Base-by-base conservation (phyloP, 2,113 vertebrate species). In the Zosterops pallidus region DNA sequence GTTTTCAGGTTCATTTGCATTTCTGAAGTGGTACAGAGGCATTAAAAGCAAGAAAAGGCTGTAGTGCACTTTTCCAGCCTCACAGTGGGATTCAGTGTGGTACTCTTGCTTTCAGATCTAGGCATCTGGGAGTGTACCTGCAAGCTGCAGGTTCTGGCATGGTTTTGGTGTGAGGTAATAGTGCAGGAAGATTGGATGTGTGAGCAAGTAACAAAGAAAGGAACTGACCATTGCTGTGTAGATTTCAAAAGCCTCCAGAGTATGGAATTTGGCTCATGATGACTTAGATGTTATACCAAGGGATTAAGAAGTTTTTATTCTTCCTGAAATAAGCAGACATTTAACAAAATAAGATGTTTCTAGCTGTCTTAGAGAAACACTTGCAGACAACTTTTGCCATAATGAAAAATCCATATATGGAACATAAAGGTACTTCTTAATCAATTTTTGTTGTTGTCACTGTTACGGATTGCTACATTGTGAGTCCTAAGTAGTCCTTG, bases 61-160 rank as follows among this genome's bases (percentile, higher is more conserved):
- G 23, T 35, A 67, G 19, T 24, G 6, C 12, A 5, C 44, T 77
- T 41, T 65, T 67, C 39, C 17, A 80, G 8, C 26, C 20, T 47
- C 4, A 1, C 1, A 1, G 19, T 0, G 56, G n/a, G 33, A 70
- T 70, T 77, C 16, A n/a, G 0, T 22, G 21, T 3, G 3, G 24
- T 39, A 49, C 12, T 46, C 28, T 64, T 1, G 1, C n/a, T 94
- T 89, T 89, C 3, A 2, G 33, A 39, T 21, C 44, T 33, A 52
- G 49, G 37, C 1, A 0, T 42, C 42, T 2, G 2, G 22, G 21
- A 26, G 19, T 46, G 31, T 39, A 80, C 17, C 33, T 57, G 33
- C 50, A 83, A 64, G 17, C 22, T 90, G 20, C 59, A 68, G 50
- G 64, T 68, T 90, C 21, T 0, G 1, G 17, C 29, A 74, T 47